Evolutionary conservation across 2,113 vertebrate genomes (phyloP).

Genomic region (Ceyx cyanopectus): DNA sequence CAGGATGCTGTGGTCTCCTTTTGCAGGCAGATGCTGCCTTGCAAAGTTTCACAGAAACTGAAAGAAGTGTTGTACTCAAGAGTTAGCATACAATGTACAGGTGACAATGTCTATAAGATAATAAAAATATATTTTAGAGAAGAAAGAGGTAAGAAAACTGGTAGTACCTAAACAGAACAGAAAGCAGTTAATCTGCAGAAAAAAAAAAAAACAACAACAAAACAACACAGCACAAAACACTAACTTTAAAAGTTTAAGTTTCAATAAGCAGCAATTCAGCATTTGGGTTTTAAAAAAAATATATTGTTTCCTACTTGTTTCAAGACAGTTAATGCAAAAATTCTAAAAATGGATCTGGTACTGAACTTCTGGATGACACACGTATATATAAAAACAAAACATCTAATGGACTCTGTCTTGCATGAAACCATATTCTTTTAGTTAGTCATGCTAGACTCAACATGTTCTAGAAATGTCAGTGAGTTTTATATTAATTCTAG

Average conservation of each 20-base stretch:
- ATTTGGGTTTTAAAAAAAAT: background rate
- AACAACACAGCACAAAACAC: background rate
- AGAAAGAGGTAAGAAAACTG: background rate
- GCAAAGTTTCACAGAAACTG: background rate
- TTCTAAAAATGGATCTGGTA: too few relatives aligned
- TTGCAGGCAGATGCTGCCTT: background rate
- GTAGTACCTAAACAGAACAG: background rate
- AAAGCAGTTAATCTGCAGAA: background rate
- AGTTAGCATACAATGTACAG: accelerated
- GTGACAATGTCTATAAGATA: background rate
- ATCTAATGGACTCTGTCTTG: background rate
- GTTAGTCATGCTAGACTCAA: background rate
- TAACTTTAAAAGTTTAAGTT: background rate
- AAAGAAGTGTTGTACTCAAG: background rate
- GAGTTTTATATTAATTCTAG: background rate
- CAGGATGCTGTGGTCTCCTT: background rate
- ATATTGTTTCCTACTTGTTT: background rate
- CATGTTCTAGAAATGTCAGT: background rate
- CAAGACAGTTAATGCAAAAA: background rate
- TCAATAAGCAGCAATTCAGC: background rate
- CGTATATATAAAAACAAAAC: background rate
- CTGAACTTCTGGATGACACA: background rate
- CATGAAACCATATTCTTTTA: background rate
- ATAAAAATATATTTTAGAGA: background rate
- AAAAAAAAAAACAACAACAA: background rate